These are phyloP conservation scores for Muscicapa adusta DNA, from an alignment of 2,113 vertebrate genomes.

Conservation along the genomic window DNA sequence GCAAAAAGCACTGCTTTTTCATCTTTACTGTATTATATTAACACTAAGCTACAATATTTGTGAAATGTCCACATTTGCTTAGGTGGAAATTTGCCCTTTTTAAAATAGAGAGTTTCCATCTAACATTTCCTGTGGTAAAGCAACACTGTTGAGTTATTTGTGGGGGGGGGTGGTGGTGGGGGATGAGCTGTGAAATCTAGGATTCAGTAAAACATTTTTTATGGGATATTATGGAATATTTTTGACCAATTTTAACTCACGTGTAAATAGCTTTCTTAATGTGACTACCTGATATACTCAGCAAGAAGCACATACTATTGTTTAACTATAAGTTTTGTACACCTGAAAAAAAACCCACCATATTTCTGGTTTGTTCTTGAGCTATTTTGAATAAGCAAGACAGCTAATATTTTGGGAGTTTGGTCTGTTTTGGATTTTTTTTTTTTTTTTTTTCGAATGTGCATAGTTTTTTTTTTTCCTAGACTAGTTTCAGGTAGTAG, in stretches of 20 bases:
- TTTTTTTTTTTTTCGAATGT: neutral
- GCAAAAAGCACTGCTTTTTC: neutral
- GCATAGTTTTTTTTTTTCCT: neutral
- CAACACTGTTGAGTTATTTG: neutral
- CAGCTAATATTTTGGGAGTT: neutral
- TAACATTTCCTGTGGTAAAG: neutral
- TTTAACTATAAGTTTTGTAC: neutral
- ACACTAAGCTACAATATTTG: neutral
- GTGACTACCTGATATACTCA: neutral
- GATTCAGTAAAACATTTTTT: neutral
- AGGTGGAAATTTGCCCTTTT: neutral
- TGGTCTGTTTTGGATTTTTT: rapidly evolving
- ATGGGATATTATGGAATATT: neutral
- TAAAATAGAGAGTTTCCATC: neutral
- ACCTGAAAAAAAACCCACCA: neutral
- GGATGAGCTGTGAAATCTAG: neutral
- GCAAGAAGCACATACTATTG: neutral
- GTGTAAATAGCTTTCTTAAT: neutral
- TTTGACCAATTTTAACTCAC: neutral
- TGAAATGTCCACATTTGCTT: neutral
- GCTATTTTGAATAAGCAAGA: neutral
- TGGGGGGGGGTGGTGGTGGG: rapidly evolving
- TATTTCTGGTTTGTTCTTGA: neutral
- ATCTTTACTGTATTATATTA: neutral
- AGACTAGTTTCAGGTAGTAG: neutral